Evolutionary conservation across 2,888 invertebrate genomes (phyloP).

Genomic region (Tachina fera): DNA sequence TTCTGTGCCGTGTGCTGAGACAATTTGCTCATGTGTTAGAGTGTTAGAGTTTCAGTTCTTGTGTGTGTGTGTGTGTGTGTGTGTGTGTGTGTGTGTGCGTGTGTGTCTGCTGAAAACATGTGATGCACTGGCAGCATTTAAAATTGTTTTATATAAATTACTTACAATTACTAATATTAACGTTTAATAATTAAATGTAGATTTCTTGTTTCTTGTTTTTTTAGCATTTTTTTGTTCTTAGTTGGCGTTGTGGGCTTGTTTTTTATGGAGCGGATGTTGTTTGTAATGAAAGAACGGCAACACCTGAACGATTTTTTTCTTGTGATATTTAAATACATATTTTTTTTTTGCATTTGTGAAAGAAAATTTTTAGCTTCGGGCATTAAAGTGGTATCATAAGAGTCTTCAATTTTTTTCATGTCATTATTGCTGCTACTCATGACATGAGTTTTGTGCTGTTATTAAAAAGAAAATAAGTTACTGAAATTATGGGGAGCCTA

Average conservation of each 20-base stretch:
- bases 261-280: constrained; percentile 66
- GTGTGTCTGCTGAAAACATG: constrained; percentile 49
- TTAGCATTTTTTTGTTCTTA: neutral
- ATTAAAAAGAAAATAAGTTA: constrained; percentile 18
- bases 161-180: constrained; percentile 71
- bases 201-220: constrained; percentile 62
- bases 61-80: neutral
- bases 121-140: constrained; percentile 60
- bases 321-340: neutral
- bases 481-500: neutral
- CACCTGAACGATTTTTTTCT: constrained; percentile 49
- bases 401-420: constrained; percentile 38
- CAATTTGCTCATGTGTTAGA: constrained; percentile 2
- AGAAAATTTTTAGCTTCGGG: constrained; percentile 51
- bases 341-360: constrained; percentile 23
- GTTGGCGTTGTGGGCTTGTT: constrained; percentile 41
- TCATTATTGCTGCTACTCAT: constrained; percentile 56
- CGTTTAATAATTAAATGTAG: constrained; percentile 71
- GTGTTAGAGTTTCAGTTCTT: neutral
- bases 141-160: constrained; percentile 70
- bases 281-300: constrained; percentile 61
- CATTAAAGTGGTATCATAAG: constrained; percentile 37
- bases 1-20: constrained; percentile 51
- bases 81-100: neutral
- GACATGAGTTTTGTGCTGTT: constrained; percentile 43